Evolutionary conservation across 2,888 invertebrate species (phyloP).

Genomic region (Plemyria rubiginata): DNA sequence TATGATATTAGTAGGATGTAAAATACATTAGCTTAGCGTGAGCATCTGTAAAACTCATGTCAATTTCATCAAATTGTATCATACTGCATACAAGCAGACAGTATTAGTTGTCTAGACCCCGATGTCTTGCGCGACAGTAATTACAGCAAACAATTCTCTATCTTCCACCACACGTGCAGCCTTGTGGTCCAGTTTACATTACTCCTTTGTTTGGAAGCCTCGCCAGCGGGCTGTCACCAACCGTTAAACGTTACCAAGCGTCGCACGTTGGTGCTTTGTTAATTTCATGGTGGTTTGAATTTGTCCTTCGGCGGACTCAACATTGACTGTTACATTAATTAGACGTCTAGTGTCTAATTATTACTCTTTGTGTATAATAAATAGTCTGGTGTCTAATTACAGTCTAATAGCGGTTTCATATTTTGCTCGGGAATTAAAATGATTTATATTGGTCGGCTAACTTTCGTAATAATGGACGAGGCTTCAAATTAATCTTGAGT

Average conservation of each 20-base stretch:
- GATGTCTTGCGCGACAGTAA: slow-evolving; percentile 10
- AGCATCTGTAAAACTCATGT: too few species aligned
- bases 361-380: slow-evolving; percentile 36
- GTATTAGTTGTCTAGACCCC: too few species aligned
- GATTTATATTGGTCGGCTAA: slow-evolving; percentile 38
- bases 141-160: slow-evolving; percentile 16
- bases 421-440: slow-evolving; percentile 40
- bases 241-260: slow-evolving; percentile 65
- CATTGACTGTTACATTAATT: slow-evolving; percentile 55
- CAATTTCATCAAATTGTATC: too few species aligned
- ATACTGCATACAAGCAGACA: too few species aligned
- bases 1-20: too few species aligned
- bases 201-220: slow-evolving; percentile 70
- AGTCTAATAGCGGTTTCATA: slow-evolving; percentile 39
- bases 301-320: slow-evolving; percentile 60
- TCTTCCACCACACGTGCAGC: slow-evolving; percentile 40
- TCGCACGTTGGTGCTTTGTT: slow-evolving; percentile 63
- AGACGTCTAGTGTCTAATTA: slow-evolving; percentile 43
- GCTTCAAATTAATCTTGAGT: slow-evolving; percentile 27
- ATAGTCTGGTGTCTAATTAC: slow-evolving; percentile 40
- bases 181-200: slow-evolving; percentile 70
- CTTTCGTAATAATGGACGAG: slow-evolving; percentile 32
- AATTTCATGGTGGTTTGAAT: slow-evolving; percentile 72
- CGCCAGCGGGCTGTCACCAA: slow-evolving; percentile 73
- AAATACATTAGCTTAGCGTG: too few species aligned